Evolutionary conservation across 2,888 invertebrate species (phyloP).

Genomic region (Caenorhabditis angaria): DNA sequence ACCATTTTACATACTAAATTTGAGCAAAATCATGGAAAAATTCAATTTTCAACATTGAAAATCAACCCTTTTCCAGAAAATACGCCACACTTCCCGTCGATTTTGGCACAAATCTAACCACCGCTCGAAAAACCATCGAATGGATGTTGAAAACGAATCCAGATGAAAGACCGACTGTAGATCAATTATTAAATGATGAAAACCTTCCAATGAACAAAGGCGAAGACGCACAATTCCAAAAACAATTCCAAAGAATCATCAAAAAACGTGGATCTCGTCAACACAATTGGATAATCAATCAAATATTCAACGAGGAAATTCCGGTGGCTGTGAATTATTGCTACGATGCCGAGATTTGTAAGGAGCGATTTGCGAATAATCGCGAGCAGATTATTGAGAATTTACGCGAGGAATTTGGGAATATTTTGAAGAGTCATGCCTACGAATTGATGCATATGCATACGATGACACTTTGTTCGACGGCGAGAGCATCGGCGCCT

Average conservation of each 20-base stretch:
- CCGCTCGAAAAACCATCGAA: constrained; percentile 42
- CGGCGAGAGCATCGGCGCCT: constrained; percentile 25
- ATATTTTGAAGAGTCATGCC: constrained; percentile 28
- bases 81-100: constrained; percentile 10
- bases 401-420: constrained; percentile 25
- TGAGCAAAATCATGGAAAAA: too few species aligned
- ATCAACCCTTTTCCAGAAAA: constrained; percentile 7
- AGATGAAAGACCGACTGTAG: constrained; percentile 52
- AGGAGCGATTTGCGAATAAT: constrained; percentile 11
- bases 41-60: too few species aligned
- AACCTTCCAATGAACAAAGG: constrained; percentile 54
- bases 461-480: constrained; percentile 31
- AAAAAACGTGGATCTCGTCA: constrained; percentile 39
- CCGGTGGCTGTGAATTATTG: constrained; percentile 41
- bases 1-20: too few species aligned
- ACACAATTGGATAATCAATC: constrained; percentile 42
- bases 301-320: constrained; percentile 44
- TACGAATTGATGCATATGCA: constrained; percentile 43
- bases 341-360: constrained; percentile 47
- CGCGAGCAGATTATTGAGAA: constrained; percentile 20
- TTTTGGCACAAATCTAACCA: constrained; percentile 13
- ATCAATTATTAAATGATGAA: constrained; percentile 54
- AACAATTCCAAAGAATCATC: constrained; percentile 19
- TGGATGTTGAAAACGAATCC: constrained; percentile 56
- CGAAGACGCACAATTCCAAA: constrained; percentile 49